Base-by-base conservation (phyloP, 2,113 vertebrate species). In the Agelaius tricolor region DNA sequence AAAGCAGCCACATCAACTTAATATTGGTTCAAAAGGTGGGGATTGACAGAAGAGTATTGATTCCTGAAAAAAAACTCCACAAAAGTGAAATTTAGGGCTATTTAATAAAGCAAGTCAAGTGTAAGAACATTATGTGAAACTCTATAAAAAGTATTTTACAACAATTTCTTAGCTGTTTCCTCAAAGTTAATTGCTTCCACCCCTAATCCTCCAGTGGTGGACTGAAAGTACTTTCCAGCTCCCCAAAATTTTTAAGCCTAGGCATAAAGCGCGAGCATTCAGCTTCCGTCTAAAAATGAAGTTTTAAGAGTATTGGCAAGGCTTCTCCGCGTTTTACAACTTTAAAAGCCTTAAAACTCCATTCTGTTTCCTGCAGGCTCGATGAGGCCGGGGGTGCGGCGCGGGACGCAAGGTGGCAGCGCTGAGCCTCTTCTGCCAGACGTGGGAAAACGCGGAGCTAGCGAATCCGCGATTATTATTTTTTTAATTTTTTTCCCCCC, bases 401-500 rank as follows among this genome's bases (percentile, higher is more conserved):
- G 20, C 37, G 92, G 30, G 93, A 97, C 99, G 96, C 99, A 98
- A 99, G 99, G 98, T 99, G 99, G 99, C 99, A 98, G 98, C 97
- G 98, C 98, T 97, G 98, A 99, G 99, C 98, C 98, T 98, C 94
- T 62, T 17, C 92, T 95, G 79, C 47, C 18, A 21, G 63, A 79
- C 85, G 43, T 87, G 87, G 94, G 96, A 93, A 90, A 93, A 66
- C n/a, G 51, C 59, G 37, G 54, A 86, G 59, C 35, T 21, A 21
- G 9, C 14, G 18, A 71, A 21, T 21, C 7, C 9, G 31, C 44
- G 31, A 26, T 24, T 27, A 7, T 46, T 72, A 4, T 62, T 61
- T 39, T 47, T 41, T 27, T 1, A 27, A 9, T 51, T 44, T 35
- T 47, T 16, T 6, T 37, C 37, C 37, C 1, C 8, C 9, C 51